Conservation (phyloP, 2,113 vertebrate species). For the Rhynchomys soricoides region DNA sequence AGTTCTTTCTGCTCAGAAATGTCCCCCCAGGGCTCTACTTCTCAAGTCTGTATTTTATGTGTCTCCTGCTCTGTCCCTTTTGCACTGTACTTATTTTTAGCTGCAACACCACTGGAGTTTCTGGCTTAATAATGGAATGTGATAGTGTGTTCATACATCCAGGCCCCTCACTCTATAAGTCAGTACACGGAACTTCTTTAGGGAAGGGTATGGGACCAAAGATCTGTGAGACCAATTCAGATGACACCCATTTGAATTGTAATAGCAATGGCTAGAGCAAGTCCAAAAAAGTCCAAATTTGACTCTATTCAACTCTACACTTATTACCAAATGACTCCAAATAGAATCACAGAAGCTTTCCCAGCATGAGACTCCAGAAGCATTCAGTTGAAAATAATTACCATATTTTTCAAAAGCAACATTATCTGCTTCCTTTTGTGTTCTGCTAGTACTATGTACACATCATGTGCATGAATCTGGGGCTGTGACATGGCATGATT, state of each 20-base stretch:
- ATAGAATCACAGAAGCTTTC: not conserved
- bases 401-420: not conserved
- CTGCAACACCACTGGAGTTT: not conserved
- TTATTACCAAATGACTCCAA: not conserved
- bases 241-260: not conserved
- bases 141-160: too few species aligned
- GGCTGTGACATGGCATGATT: slow-evolving; percentile 6
- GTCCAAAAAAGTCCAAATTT: not conserved
- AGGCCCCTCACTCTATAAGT: not conserved
- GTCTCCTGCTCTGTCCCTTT: not conserved
- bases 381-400: not conserved
- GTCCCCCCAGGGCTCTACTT: not conserved
- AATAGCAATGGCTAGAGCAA: not conserved
- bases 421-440: not conserved
- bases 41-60: not conserved
- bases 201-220: not conserved
- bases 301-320: not conserved
- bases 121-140: not conserved
- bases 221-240: not conserved
- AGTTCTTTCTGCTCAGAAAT: not conserved
- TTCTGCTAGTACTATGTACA: not conserved
- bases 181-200: not conserved
- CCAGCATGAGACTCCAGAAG: not conserved
- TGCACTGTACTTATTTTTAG: not conserved
- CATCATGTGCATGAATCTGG: not conserved